A percentile compares a stretch with the other conserved stretches of the same genome.
Evolutionary conservation across 2,888 invertebrate genomes (phyloP).

Genomic region (Hipparchia semele): DNA sequence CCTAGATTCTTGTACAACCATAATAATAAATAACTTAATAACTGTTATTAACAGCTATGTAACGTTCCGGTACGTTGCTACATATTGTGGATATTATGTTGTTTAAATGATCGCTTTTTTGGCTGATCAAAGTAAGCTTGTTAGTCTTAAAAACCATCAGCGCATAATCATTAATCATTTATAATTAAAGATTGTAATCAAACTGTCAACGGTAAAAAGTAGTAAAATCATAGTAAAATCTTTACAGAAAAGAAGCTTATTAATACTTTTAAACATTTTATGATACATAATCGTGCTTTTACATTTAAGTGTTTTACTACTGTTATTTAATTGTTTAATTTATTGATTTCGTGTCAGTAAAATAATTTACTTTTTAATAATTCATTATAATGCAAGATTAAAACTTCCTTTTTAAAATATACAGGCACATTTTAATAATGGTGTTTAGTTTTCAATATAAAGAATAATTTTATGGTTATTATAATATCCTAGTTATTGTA

Average conservation of each 20-base stretch:
- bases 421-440: background rate
- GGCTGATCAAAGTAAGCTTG: background rate
- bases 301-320: too few species aligned
- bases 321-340: background rate
- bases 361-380: background rate
- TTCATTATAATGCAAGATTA: background rate
- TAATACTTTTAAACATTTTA: too few species aligned
- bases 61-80: background rate
- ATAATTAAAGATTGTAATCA: background rate
- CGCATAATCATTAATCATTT: constrained; percentile 7
- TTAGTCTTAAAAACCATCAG: constrained; percentile 4
- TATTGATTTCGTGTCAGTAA: background rate
- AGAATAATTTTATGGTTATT: too few species aligned
- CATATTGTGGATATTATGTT: background rate
- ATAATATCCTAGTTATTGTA: background rate
- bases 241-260: too few species aligned
- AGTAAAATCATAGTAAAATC: too few species aligned
- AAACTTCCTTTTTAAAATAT: background rate
- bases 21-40: background rate
- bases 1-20: background rate
- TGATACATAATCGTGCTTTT: too few species aligned
- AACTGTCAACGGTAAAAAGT: background rate
- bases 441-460: too few species aligned
- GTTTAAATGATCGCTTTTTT: background rate
- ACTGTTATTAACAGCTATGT: background rate